Conservation (phyloP, 1,140 invertebrate genomes). For the Bombus pascuorum region DNA sequence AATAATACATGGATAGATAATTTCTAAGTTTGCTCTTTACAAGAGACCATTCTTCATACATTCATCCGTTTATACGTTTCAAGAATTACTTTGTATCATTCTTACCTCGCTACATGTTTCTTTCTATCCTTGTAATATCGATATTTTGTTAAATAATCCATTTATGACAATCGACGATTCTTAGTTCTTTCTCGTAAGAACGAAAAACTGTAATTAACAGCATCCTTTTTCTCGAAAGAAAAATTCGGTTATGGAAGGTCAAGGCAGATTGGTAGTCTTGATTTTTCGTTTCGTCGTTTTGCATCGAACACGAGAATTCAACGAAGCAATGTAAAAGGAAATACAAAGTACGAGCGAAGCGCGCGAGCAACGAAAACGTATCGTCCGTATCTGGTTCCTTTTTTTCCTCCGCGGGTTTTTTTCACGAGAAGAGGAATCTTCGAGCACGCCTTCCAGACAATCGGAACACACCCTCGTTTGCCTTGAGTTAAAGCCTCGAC, state of each 20-base stretch:
- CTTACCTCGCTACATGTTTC: no score
- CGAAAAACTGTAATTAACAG: no score
- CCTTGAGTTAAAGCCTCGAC: slow-evolving; percentile 24
- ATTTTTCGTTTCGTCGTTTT: not conserved
- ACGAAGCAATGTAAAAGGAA: not conserved
- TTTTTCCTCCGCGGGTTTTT: not conserved
- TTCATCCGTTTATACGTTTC: no score
- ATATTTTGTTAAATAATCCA: no score
- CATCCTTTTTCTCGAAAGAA: not conserved
- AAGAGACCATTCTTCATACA: no score
- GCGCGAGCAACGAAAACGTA: not conserved
- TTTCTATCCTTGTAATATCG: no score
- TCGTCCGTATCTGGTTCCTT: not conserved
- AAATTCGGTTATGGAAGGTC: not conserved
- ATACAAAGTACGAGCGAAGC: not conserved
- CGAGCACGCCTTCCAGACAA: slow-evolving; percentile 31
- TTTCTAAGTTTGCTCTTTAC: no score
- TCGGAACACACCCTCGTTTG: slow-evolving; percentile 44
- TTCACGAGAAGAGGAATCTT: not conserved
- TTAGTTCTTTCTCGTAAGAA: no score
- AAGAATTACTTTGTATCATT: no score
- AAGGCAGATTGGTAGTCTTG: no score
- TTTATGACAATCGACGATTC: not conserved
- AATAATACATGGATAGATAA: not conserved
- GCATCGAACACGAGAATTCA: not conserved